A percentile compares a stretch with the other conserved stretches of the same genome.
Evolutionary conservation across 1,140 invertebrate genomes (phyloP).

Genomic region (Campodea augens): DNA sequence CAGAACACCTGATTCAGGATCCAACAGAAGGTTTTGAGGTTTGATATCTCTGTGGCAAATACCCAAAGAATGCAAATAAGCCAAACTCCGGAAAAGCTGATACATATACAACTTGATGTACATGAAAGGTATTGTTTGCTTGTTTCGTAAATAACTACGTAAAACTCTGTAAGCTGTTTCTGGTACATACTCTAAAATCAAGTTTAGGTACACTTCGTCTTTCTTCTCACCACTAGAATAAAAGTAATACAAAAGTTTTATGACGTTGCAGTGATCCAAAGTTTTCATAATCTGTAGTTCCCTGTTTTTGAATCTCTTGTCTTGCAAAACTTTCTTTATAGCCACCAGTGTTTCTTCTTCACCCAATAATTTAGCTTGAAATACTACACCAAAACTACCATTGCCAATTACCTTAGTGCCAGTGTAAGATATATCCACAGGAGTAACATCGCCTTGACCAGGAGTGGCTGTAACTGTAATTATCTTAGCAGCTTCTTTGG

Average conservation of each 20-base stretch:
- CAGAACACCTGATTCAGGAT: constrained; percentile 90
- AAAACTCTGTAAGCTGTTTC: constrained; percentile 99
- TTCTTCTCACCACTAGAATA: constrained; percentile 99
- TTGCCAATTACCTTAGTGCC: constrained; percentile 97
- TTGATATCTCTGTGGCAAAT: constrained; percentile 99
- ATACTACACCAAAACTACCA: constrained; percentile 98
- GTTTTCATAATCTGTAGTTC: constrained; percentile 99
- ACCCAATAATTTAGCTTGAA: constrained; percentile 91
- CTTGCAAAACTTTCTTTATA: constrained; percentile 99
- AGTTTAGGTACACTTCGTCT: constrained; percentile 99
- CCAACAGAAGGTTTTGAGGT: constrained; percentile 92
- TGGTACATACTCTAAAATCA: constrained; percentile 99
- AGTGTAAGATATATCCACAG: constrained; percentile 89
- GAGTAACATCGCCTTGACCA: constrained; percentile 79
- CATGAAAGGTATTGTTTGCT: constrained; percentile 97
- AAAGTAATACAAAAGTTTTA: constrained; percentile 99
- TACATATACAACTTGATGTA: constrained; percentile 99
- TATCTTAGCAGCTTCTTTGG: constrained; percentile 77
- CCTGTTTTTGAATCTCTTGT: constrained; percentile 98
- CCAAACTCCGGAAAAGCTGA: constrained; percentile 96
- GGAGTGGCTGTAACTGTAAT: constrained; percentile 91
- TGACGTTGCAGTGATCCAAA: constrained; percentile 98
- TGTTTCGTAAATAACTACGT: constrained; percentile 94
- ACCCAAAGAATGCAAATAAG: constrained; percentile 95
- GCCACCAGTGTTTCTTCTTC: constrained; percentile 88